Evolutionary conservation across 1,140 invertebrate species (phyloP).

Genomic region (Lepidurus arcticus): DNA sequence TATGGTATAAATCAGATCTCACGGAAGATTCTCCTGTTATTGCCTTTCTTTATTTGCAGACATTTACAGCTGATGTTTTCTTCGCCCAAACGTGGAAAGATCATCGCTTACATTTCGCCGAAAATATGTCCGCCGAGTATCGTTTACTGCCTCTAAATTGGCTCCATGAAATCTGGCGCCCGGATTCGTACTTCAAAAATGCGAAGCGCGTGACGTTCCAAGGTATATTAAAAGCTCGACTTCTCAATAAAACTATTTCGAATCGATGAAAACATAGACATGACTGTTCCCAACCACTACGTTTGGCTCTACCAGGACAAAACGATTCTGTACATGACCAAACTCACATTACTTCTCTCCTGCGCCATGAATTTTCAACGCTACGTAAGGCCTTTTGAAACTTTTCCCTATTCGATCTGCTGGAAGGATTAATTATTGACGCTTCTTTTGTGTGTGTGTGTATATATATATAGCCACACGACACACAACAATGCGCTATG

Average conservation of each 20-base stretch:
- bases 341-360: constrained; percentile 41
- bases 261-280: constrained; percentile 50
- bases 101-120: constrained; percentile 39
- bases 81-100: constrained; percentile 43
- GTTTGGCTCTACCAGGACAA: constrained; percentile 86
- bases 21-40: neutral
- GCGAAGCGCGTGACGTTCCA: constrained; percentile 43
- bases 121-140: constrained; percentile 43
- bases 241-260: neutral
- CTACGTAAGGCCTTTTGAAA: constrained; percentile 39
- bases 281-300: constrained; percentile 90
- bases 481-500: constrained; percentile 43
- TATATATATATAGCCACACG: constrained; percentile 37
- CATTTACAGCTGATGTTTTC: constrained; percentile 42
- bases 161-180: constrained; percentile 41
- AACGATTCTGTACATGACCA: constrained; percentile 62
- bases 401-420: neutral
- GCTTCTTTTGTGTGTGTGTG: neutral
- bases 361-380: constrained; percentile 44
- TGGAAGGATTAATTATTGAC: neutral
- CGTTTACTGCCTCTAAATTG: constrained; percentile 40
- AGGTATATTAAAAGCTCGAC: neutral
- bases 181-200: constrained; percentile 41
- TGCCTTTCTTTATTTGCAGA: constrained; percentile 37
- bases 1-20: constrained; percentile 42